Conservation (phyloP, 2,113 vertebrate genomes). For the Myrmecophaga tridactyla region DNA sequence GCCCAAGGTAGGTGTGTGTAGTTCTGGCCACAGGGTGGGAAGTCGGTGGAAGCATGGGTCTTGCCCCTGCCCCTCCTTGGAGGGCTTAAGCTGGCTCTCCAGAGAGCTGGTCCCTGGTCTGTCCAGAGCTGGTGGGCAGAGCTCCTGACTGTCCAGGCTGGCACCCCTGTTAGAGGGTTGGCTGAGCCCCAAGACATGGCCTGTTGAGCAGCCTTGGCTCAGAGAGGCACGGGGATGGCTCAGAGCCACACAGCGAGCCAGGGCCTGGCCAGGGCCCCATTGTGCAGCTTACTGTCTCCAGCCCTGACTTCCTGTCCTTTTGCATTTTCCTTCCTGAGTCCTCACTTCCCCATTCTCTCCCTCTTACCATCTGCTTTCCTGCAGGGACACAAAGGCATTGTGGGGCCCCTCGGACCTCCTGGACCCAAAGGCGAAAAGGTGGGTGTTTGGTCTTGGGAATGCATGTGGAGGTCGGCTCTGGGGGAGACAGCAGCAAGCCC, state of each 20-base stretch:
- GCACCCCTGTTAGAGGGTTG: background rate
- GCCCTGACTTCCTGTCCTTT: background rate
- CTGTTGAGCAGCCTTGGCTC: background rate
- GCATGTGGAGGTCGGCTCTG: fast-evolving
- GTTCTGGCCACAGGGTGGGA: background rate
- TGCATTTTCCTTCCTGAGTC: background rate
- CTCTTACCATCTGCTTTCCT: conserved; percentile 47
- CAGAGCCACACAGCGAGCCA: background rate
- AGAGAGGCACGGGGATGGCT: background rate
- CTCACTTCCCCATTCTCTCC: background rate
- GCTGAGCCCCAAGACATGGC: no score
- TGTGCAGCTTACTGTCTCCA: background rate
- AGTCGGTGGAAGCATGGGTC: fast-evolving
- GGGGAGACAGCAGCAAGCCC: background rate
- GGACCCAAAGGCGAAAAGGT: conserved; percentile 98
- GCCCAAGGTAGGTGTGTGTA: fast-evolving
- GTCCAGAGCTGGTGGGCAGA: background rate
- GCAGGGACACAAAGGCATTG: conserved; percentile 92
- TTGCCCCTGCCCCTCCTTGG: background rate
- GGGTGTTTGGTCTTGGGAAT: conserved; percentile 6
- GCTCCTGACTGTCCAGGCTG: background rate
- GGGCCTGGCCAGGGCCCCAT: background rate
- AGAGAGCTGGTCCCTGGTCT: background rate
- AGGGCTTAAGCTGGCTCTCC: background rate
- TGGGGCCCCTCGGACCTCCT: conserved; percentile 90